Conservation (phyloP, 2,888 invertebrate species). For the Gymnoscelis rufifasciata region DNA sequence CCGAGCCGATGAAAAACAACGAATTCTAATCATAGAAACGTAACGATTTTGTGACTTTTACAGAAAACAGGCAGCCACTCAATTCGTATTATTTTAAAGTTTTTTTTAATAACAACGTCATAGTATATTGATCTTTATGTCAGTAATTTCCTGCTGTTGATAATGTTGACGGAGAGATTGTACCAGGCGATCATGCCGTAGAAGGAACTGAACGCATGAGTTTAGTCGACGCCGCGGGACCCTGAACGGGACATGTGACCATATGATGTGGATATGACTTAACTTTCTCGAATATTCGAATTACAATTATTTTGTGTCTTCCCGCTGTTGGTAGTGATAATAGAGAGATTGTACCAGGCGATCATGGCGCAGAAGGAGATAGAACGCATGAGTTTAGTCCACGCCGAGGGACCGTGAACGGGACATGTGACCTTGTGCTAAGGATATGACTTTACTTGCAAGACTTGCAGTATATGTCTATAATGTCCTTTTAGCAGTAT, state of each 20-base stretch:
- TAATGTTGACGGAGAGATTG: slow-evolving; percentile 9
- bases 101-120: no score
- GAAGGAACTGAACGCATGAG: slow-evolving; percentile 35
- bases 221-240: slow-evolving; percentile 56
- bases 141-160: background rate
- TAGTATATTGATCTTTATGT: no score
- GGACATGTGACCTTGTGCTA: slow-evolving; percentile 14
- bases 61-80: no score
- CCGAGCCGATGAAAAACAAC: no score
- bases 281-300: background rate
- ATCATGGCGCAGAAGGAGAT: slow-evolving; percentile 34
- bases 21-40: no score
- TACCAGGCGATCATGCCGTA: slow-evolving; percentile 41
- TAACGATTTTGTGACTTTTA: no score
- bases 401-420: slow-evolving; percentile 46
- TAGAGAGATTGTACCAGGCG: slow-evolving; percentile 34
- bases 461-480: no score
- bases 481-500: no score
- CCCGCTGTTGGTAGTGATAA: background rate
- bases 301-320: no score
- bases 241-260: slow-evolving; percentile 24
- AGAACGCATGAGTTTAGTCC: slow-evolving; percentile 47
- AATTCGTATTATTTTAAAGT: no score
- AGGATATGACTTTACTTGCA: slow-evolving; percentile 12
- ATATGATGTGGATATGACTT: slow-evolving; percentile 15